Conservation (phyloP, 1,140 invertebrate species). For the Rhagoletis zephyria region DNA sequence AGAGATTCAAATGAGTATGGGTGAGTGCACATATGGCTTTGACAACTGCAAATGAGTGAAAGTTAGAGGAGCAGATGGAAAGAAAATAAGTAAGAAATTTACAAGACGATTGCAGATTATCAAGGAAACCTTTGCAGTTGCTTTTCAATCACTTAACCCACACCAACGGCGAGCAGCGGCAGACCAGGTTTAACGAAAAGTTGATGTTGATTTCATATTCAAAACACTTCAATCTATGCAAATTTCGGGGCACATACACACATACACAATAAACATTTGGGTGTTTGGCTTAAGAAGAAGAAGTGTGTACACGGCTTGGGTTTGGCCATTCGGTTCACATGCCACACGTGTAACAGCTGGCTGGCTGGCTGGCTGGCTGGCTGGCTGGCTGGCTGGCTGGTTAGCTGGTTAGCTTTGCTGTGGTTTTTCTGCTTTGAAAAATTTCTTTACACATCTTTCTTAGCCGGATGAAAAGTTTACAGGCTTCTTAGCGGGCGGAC, state of each 20-base stretch:
- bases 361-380: too few relatives aligned
- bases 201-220: constrained; percentile 48
- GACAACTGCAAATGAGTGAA: constrained; percentile 44
- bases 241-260: not conserved
- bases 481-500: not conserved
- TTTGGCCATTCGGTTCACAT: constrained; percentile 7
- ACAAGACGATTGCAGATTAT: constrained; percentile 49
- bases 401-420: not conserved
- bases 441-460: constrained; percentile 38
- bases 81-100: constrained; percentile 20
- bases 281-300: not conserved
- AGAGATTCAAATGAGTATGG: not conserved
- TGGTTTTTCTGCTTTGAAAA: not conserved
- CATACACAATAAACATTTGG: not conserved
- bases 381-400: too few relatives aligned
- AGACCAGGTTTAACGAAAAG: constrained; percentile 7
- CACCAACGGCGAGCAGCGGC: not conserved
- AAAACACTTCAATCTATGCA: constrained; percentile 49
- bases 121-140: constrained; percentile 39
- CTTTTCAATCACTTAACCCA: constrained; percentile 50
- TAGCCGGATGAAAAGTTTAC: not conserved
- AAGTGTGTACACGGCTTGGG: not conserved
- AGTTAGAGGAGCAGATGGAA: not conserved
- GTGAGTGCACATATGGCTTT: constrained; percentile 8
- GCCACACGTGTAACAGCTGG: constrained; percentile 36